A percentile compares a stretch with the other conserved stretches of the same genome.
phyloP scores from a whole-genome alignment of 2,113 vertebrate species.

The Indicator indicator region DNA sequence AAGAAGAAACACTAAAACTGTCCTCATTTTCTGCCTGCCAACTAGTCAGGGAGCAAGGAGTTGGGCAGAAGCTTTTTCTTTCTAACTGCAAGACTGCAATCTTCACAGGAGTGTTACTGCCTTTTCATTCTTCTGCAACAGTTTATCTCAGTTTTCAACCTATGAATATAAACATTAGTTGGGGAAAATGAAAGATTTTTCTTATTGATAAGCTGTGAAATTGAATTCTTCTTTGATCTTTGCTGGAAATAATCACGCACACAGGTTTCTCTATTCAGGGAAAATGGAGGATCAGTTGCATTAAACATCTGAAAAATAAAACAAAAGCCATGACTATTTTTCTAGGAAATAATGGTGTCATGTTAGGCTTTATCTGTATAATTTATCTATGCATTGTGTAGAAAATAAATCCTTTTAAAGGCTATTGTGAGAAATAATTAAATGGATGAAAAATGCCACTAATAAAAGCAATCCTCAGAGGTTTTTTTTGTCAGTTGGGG shows the following conservation, averaged over 20 bases:
- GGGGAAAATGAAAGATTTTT: constrained; percentile 43
- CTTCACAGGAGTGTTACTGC: not conserved
- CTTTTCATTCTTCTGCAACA: constrained; percentile 8
- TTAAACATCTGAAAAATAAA: constrained; percentile 12
- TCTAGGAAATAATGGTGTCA: not conserved
- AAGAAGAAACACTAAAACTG: not conserved
- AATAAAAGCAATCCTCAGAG: not conserved
- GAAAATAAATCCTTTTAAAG: not conserved
- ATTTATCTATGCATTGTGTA: not conserved
- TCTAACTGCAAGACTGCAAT: not conserved
- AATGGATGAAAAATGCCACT: not conserved
- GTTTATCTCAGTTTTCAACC: constrained; percentile 3
- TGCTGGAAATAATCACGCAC: not conserved
- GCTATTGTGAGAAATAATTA: not conserved
- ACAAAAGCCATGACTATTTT: not conserved
- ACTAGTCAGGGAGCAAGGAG: not conserved
- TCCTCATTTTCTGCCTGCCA: not conserved
- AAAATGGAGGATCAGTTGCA: not conserved
- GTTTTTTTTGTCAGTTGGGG: not conserved
- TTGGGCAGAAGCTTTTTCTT: not conserved
- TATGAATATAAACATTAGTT: constrained; percentile 28
- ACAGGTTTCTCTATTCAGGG: not conserved
- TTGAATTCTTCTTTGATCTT: constrained; percentile 2
- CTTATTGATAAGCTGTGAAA: constrained; percentile 6
- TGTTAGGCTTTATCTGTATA: not conserved